phyloP scores from a whole-genome alignment of 1,140 invertebrate genomes.

The Geopemphigus sp. region DNA sequence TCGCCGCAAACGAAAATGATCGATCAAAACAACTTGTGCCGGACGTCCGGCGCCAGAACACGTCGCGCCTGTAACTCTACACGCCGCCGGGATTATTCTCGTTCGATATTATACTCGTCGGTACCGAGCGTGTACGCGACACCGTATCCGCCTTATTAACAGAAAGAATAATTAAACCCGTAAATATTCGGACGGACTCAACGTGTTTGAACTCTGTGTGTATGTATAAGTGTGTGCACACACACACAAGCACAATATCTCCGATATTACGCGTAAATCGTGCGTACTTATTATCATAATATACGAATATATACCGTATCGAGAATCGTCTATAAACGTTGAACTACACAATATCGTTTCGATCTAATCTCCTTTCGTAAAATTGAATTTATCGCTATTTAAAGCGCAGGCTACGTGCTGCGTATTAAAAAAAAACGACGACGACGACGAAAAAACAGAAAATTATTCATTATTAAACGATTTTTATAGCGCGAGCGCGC shows the following conservation, averaged over 20 bases:
- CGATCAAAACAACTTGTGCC: no score
- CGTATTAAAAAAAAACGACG: background rate
- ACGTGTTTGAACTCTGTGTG: background rate
- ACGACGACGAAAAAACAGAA: background rate
- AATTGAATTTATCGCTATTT: conserved; percentile 33
- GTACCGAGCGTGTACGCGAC: no score
- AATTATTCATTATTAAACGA: conserved; percentile 36
- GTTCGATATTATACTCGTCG: no score
- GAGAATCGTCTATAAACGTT: background rate
- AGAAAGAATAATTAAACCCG: no score
- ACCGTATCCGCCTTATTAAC: no score
- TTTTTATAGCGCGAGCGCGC: background rate
- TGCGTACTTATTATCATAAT: background rate
- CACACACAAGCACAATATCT: no score
- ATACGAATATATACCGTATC: background rate
- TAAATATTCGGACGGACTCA: background rate
- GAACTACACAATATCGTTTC: background rate
- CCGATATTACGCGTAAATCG: background rate
- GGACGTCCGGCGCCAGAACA: no score
- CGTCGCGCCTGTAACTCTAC: no score
- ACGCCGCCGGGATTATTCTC: no score
- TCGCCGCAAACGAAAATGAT: no score
- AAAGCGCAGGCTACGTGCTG: background rate
- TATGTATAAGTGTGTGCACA: background rate
- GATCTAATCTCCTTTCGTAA: conserved; percentile 19